phyloP scores from a whole-genome alignment of 2,113 vertebrate species.

The Trinectes maculatus region DNA sequence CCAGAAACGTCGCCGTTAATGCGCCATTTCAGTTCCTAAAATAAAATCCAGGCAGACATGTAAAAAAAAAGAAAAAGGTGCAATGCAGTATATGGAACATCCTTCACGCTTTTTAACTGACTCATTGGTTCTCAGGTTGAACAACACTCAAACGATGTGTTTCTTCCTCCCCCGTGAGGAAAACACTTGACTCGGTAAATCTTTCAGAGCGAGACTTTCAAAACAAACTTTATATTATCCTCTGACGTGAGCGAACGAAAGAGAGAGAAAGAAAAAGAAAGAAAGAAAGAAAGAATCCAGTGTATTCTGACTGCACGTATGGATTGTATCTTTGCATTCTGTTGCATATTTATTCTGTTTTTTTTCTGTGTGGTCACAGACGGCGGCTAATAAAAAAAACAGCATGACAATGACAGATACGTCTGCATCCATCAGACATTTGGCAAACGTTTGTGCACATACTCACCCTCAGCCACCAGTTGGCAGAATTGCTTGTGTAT shows the following conservation, averaged over 20 bases:
- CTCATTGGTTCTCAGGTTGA: constrained; percentile 78
- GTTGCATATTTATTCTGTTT: constrained; percentile 74
- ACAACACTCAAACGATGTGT: constrained; percentile 49
- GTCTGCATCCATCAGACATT: constrained; percentile 1
- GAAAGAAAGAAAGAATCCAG: constrained; percentile 44
- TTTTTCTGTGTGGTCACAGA: constrained; percentile 10
- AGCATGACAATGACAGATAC: constrained; percentile 10
- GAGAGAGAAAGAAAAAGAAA: constrained; percentile 26
- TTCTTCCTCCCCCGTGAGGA: constrained; percentile 46
- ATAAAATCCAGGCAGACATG: constrained; percentile 1
- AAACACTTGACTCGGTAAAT: constrained; percentile 39
- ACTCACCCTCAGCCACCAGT: constrained; percentile 26
- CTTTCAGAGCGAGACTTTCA: constrained; percentile 69
- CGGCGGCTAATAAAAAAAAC: constrained; percentile 18
- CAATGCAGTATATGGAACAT: constrained; percentile 35
- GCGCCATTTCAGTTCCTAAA: constrained; percentile 54
- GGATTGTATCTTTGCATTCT: constrained; percentile 67
- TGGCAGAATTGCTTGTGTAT: constrained; percentile 23
- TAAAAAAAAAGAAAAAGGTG: background rate
- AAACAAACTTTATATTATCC: constrained; percentile 40
- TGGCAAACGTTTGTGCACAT: constrained; percentile 13
- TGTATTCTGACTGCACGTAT: constrained; percentile 73
- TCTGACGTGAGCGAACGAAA: constrained; percentile 51
- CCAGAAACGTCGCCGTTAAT: constrained; percentile 13
- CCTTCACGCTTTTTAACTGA: constrained; percentile 51